Base-by-base conservation (phyloP, 2,888 invertebrate genomes). In the Myopa tessellatipennis region DNA sequence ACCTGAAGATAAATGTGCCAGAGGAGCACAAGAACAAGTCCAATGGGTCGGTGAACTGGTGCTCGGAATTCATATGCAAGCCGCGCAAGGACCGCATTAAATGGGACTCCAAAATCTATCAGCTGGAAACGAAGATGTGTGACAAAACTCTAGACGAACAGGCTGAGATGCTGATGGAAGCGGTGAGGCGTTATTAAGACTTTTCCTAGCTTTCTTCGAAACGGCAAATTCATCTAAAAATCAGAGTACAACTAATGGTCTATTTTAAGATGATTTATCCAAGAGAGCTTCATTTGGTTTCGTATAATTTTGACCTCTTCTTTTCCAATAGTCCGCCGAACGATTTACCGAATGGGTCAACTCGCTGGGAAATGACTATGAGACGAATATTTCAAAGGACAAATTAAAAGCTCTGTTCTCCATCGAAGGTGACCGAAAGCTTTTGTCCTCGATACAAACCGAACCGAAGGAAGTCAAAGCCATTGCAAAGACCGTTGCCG, bases 101-200 rank as follows among this genome's bases (percentile, higher is more conserved):
- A 77, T 90, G 89, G 89, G 83, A 86, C 18, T 85, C 89, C 0
- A 88, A 88, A 81, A 83, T 88, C 12, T 86, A 89, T 16, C 82
- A 86, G 67, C 79, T 85, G 75, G 83, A 86, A 70, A 80, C 80
- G 10, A 81, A 79, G 63, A 83, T 86, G 18, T 80, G 80, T 75
- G 85, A 86, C 40, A 86, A 86, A 40, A 82, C 86, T 0, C 78
- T 89, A 0, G 89, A 88, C 45, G 89, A 90, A 60, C 89, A 89
- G 76, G 89, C 89, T 0, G 88, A 89, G 72, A 83, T 87, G 61
- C 79, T 89, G 0, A 90, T 90, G 87, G 88, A 89, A 81, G 85
- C 87, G 50, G 89, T 89, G 75, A 82, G 85, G 3, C n/a, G 55
- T 6, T 5, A n/a, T 26, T 10, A 18, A 5, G 5, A 12, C 5